Conservation (phyloP, 2,888 invertebrate genomes). For the Eudemis profundana region DNA sequence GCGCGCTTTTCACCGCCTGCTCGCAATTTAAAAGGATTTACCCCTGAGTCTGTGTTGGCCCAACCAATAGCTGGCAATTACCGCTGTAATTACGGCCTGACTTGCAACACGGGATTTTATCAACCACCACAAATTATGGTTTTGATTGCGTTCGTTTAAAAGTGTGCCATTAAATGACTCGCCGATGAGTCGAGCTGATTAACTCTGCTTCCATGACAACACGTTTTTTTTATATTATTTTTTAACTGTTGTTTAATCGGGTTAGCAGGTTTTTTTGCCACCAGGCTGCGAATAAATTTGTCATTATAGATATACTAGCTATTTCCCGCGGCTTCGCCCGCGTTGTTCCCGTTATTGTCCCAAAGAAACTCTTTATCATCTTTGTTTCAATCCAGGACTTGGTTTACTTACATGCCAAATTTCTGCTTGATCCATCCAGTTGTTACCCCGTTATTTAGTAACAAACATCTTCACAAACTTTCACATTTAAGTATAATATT, state of each 20-base stretch:
- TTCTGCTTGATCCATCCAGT: too few relatives aligned
- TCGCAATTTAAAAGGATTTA: constrained; percentile 49
- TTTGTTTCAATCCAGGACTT: too few relatives aligned
- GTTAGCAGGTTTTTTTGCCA: too few relatives aligned
- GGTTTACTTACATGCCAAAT: too few relatives aligned
- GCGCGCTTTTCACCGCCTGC: constrained; percentile 17
- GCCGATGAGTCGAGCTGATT: background rate
- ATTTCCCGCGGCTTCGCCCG: too few relatives aligned
- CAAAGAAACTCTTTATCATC: too few relatives aligned
- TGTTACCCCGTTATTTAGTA: too few relatives aligned
- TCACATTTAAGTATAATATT: too few relatives aligned
- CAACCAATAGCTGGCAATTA: constrained; percentile 45
- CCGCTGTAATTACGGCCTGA: constrained; percentile 48
- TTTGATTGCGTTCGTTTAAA: constrained; percentile 40
- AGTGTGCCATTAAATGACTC: constrained; percentile 24
- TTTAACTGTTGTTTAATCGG: background rate
- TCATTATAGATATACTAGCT: too few relatives aligned
- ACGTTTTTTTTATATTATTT: background rate
- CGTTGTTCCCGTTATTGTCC: too few relatives aligned
- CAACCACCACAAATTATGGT: constrained; percentile 46
- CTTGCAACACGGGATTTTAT: constrained; percentile 48
- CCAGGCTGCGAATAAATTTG: too few relatives aligned
- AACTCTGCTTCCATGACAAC: background rate
- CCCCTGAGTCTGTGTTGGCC: constrained; percentile 44
- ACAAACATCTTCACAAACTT: too few relatives aligned